Base-by-base conservation (phyloP, 1,140 invertebrate species). In the Drosophila sechellia region DNA sequence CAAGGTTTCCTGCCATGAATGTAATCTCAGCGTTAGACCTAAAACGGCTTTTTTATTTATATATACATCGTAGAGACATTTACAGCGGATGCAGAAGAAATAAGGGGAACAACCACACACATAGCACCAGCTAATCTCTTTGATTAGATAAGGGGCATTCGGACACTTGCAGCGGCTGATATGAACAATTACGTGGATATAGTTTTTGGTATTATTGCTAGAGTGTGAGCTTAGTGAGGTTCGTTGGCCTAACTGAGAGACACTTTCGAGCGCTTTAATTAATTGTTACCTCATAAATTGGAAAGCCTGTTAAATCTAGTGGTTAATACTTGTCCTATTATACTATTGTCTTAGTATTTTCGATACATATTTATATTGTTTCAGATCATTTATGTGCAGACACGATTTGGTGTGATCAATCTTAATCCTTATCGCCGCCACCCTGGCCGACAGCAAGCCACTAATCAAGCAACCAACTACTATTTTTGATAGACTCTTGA, bases 11-110 rank as follows among this genome's bases (percentile, higher is more conserved):
- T 64, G 59, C 68, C 59, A 66, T 77, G 68, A 68, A 74, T 80
- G 77, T 73, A 87, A 87, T 84, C 84, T 87, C 84, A 85, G 77
- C 63, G 77, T 74, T 84, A 84, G 79, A 58, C 48, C 45, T 79
- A 71, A 60, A 81, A 27, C 52, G 42, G 37, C 20, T 57, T 56
- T 56, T 48, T 34, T 49, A 57, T 57, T 46, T 70, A 69, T 52
- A 52, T 39, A 53, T 43, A 63, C 45, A 74, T 27, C 34, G 43
- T 45, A 57, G 35, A 49, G 25, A 59, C 49, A 55, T 43, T 65
- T 52, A 79, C 20, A 53, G 34, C 57, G 34, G 17, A 11, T 20
- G 43, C 4, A 49, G 5, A 34, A 37, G 13, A 65, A 15, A 11
- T 27, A 22, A 55, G 10, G 5, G 35, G 25, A 22, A n/a, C 34